phyloP scores from a whole-genome alignment of 1,140 invertebrate species.

The Drosophila lacteicornis region DNA sequence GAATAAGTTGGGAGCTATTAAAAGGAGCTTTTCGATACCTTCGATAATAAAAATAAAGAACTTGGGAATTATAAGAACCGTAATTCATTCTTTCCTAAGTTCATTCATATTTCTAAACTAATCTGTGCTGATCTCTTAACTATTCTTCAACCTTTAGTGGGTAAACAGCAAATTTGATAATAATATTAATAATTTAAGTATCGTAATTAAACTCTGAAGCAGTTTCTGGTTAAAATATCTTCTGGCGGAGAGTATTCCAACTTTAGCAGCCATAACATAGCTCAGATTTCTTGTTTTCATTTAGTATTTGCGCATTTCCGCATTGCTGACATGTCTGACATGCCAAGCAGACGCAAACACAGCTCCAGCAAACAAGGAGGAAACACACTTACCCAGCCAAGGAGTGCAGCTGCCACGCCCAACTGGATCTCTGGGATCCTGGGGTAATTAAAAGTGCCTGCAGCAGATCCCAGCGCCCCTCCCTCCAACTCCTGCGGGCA shows the following conservation, averaged over 20 bases:
- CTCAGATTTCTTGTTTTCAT: conserved; percentile 57
- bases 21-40: neutral
- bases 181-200: neutral
- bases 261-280: neutral
- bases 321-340: conserved; percentile 79
- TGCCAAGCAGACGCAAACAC: conserved; percentile 52
- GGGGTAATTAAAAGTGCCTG: conserved; percentile 74
- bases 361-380: neutral
- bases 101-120: neutral
- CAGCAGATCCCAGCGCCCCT: conserved; percentile 19
- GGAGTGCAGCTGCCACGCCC: conserved; percentile 44
- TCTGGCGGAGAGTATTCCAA: neutral
- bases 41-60: neutral
- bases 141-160: neutral
- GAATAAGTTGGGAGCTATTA: neutral
- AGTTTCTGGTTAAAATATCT: neutral
- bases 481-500: conserved; percentile 21
- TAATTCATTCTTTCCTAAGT: neutral
- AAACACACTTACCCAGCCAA: conserved; percentile 4
- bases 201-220: neutral
- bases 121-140: neutral
- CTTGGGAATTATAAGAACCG: neutral
- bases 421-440: conserved; percentile 39
- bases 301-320: conserved; percentile 79
- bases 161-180: neutral